Evolutionary conservation across 2,888 invertebrate species (phyloP).

Genomic region (Mythimna vitellina): DNA sequence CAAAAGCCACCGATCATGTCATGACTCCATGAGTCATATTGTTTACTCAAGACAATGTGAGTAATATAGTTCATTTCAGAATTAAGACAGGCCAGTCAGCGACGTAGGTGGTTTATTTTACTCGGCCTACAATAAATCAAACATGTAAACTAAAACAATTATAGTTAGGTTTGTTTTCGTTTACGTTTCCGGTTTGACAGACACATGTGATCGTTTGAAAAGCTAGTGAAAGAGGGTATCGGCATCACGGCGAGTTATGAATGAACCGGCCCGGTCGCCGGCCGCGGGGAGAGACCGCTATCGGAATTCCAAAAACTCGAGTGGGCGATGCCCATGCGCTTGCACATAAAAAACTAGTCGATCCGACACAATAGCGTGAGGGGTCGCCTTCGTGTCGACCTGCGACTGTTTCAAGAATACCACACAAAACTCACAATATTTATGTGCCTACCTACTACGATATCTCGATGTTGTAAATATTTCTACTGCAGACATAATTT

Average conservation of each 20-base stretch:
- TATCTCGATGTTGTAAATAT: slow-evolving; percentile 53
- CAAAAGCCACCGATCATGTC: slow-evolving; percentile 17
- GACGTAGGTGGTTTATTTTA: slow-evolving; percentile 80
- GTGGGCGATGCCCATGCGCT: slow-evolving; percentile 83
- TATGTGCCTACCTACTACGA: slow-evolving; percentile 45
- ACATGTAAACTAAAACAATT: slow-evolving; percentile 81
- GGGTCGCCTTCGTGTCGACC: slow-evolving; percentile 70
- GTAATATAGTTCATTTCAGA: slow-evolving; percentile 52
- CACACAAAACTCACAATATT: slow-evolving; percentile 69
- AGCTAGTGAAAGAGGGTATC: slow-evolving; percentile 69
- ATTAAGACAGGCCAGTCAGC: slow-evolving; percentile 62
- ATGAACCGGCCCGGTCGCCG: slow-evolving; percentile 83
- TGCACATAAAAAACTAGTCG: slow-evolving; percentile 81
- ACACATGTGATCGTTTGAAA: slow-evolving; percentile 77
- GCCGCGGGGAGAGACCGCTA: slow-evolving; percentile 62
- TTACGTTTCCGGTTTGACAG: slow-evolving; percentile 79
- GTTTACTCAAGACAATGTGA: slow-evolving; percentile 49
- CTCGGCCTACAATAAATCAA: slow-evolving; percentile 73
- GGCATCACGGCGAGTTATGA: slow-evolving; percentile 86
- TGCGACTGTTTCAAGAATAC: slow-evolving; percentile 68
- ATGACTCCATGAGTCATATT: slow-evolving; percentile 39
- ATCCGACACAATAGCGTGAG: slow-evolving; percentile 80
- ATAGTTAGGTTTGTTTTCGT: slow-evolving; percentile 79
- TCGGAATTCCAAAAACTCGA: slow-evolving; percentile 89
- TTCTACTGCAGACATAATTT: slow-evolving; percentile 43